A percentile compares a stretch with the other conserved stretches of the same genome.
Evolutionary conservation across 1,140 invertebrate species (phyloP).

Genomic region (Drosophila insularis): DNA sequence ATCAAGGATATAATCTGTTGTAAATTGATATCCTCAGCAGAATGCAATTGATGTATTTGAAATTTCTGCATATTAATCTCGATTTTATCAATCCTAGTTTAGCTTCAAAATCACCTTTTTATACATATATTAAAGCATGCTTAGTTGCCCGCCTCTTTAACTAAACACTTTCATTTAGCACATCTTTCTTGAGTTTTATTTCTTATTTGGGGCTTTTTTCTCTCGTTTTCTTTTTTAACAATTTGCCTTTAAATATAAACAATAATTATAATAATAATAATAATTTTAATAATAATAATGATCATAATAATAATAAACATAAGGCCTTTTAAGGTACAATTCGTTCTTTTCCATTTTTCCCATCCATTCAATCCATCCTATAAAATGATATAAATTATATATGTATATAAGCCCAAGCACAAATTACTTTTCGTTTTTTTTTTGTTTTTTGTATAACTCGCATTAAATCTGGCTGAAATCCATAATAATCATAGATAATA

Average conservation of each 20-base stretch:
- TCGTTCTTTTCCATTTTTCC: conserved; percentile 39
- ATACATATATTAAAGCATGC: no score
- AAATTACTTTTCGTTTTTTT: neutral
- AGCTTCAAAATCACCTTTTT: no score
- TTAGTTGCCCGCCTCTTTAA: no score
- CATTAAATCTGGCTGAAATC: conserved; percentile 3
- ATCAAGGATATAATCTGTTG: no score
- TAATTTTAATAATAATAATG: conserved; percentile 50
- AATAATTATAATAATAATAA: conserved; percentile 53
- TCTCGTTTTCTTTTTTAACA: conserved; percentile 70
- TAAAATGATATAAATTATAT: neutral
- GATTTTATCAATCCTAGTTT: no score
- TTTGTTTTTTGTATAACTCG: neutral
- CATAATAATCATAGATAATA: neutral
- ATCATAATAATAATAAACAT: conserved; percentile 57
- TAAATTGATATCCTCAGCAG: no score
- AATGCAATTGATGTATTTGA: no score
- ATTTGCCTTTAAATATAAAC: conserved; percentile 40
- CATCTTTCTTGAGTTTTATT: neutral
- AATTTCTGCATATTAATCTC: no score
- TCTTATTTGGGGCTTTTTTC: conserved; percentile 20
- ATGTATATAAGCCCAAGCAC: neutral
- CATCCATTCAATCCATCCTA: conserved; percentile 22
- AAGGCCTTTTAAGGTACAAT: conserved; percentile 74
- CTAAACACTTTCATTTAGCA: neutral